Evolutionary conservation across 2,888 invertebrate species (phyloP), one percentile per base, ranked within the genome.

Genomic region (Nezara viridula): DNA sequence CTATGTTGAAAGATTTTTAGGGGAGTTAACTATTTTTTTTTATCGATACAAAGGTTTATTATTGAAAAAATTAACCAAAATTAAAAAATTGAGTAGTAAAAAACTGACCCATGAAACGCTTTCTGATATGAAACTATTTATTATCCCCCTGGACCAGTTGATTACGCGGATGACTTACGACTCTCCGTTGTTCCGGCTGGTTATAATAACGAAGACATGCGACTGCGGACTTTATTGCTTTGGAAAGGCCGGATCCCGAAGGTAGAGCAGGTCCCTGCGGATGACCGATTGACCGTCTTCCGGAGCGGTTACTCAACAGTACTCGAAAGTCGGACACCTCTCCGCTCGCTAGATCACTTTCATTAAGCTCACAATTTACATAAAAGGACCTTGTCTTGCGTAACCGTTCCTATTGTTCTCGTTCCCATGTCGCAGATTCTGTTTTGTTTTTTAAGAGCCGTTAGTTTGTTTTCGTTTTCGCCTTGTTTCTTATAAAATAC

Each of bases 361-460:
- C 81, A 81, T 81, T 81, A 81, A 81, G 81, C 44, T 32, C 81
- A 81, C 81, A 44, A 81, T 81, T 47, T 81, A 81, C 81, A 81
- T 81, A 81, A 47, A 81, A 44, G 81, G 81, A 44, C n/a, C 81
- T 47, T 44, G n/a, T 21, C 81, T 81, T 81, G n/a, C 81, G 44
- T 81, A 81, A 81, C 81, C 9, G 24, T 2, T 47, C 44, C 81
- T 47, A 81, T 81, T 81, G 81, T 81, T 81, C 81, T n/a, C 14
- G 10, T 1, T 40, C 44, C 21, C n/a, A 14, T 81, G 81, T 40
- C 44, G 14, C n/a, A 3, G 81, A 37, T 32, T 21, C 7, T 37
- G 32, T 73, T 73, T 60, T 32, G 27, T 60, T 60, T n/a, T n/a
- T n/a, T n/a, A n/a, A 60, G n/a, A 66, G 16, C 16, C 14, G 66